Base-by-base conservation (phyloP, 2,888 invertebrate species). In the Cephus runcator region DNA sequence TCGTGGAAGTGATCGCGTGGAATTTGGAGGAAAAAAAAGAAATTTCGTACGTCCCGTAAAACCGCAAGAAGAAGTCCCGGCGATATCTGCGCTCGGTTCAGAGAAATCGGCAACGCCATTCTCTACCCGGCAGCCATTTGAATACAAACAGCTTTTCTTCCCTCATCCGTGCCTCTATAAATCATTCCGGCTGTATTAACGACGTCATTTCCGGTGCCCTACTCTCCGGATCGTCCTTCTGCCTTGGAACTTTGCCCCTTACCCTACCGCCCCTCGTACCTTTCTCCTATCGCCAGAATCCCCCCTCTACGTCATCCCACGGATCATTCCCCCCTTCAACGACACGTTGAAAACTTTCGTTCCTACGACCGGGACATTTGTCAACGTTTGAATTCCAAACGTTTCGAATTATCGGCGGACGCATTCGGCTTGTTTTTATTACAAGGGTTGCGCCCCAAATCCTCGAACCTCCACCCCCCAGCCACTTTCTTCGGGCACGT, bases 61-160 rank as follows among this genome's bases (percentile, higher is more conserved):
- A 9, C 56, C 56, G 9, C 56, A 23, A 56, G 6, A 56, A 23
- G 9, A 56, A 23, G 23, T 56, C 0, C 9, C 56, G 2, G 23
- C 56, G 56, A 56, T 56, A 56, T 56, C 56, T 56, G 23, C 1
- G 56, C 23, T 56, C 56, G 56, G 56, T 56, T 9, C 23, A 6
- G 56, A 23, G 9, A 56, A 56, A 56, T 56, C 56, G 9, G 23
- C 23, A 56, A 56, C 23, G 56, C 56, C 23, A 56, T 56, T 56
- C 23, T 56, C 56, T 9, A 36, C 6, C 56, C 56, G 23, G 71
- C 71, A 71, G 12, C 31, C 77, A 77, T 77, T 77, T 77, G 77
- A 77, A 77, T 79, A 79, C 79, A 77, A 79, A 75, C 79, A 79
- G 77, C 77, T 77, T 75, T 75, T 77, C 77, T 75, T 79, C 73